Evolutionary conservation across 2,888 invertebrate genomes (phyloP).

Genomic region (Campoletis raptor): DNA sequence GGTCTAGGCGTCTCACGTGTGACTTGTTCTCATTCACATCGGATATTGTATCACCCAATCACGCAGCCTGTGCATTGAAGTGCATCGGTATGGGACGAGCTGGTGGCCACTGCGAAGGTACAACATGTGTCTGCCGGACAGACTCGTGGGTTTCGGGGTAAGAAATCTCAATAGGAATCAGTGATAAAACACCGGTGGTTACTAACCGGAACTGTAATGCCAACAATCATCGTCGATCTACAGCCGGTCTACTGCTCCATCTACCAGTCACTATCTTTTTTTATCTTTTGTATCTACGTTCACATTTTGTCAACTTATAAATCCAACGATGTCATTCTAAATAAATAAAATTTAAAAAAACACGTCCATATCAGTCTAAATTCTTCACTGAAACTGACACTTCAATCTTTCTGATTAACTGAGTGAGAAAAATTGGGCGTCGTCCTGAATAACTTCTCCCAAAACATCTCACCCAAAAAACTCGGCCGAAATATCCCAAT

Average conservation of each 20-base stretch:
- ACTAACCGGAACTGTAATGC: not conserved
- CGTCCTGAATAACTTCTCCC: too few relatives aligned
- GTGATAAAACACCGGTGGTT: not conserved
- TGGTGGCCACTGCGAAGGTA: conserved; percentile 53
- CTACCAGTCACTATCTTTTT: too few relatives aligned
- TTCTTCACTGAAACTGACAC: not conserved
- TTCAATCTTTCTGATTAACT: not conserved
- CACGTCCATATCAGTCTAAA: not conserved
- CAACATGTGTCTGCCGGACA: conserved; percentile 40
- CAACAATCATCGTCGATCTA: not conserved
- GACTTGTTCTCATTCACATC: conserved; percentile 54
- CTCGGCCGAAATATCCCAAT: too few relatives aligned
- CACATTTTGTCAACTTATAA: not conserved
- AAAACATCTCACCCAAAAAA: too few relatives aligned
- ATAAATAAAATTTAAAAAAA: not conserved
- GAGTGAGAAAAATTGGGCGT: too few relatives aligned
- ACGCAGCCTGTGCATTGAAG: conserved; percentile 50
- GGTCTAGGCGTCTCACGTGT: conserved; percentile 47
- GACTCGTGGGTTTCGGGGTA: conserved; percentile 40
- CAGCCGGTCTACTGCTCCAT: too few relatives aligned
- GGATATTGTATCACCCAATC: conserved; percentile 46
- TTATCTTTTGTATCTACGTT: too few relatives aligned
- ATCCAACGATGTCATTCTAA: not conserved
- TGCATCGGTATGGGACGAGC: conserved; percentile 37
- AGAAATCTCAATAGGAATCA: not conserved